A percentile compares a stretch with the other conserved stretches of the same genome.
phyloP scores from a whole-genome alignment of 2,113 vertebrate species.

The Potamarius usumacintae region DNA sequence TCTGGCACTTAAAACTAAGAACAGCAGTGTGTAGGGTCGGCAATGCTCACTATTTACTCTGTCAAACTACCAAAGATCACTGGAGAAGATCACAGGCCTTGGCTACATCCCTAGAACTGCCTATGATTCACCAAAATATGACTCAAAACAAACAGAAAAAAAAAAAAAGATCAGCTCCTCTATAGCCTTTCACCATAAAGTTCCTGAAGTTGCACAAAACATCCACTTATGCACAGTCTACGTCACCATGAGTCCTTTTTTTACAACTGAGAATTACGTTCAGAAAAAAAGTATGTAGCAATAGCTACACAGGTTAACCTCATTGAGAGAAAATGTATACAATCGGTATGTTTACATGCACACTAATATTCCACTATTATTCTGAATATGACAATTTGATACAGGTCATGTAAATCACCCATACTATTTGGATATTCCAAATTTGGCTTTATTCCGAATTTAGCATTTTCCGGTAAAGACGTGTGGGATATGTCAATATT shows the following conservation, averaged over 20 bases:
- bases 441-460: no score
- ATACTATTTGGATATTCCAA: no score
- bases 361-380: no score
- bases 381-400: no score
- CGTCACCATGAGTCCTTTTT: neutral
- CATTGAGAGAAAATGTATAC: neutral
- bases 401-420: no score
- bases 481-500: no score
- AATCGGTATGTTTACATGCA: neutral
- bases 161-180: neutral
- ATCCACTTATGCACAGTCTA: neutral
- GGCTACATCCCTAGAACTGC: neutral
- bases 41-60: conserved; percentile 19
- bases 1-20: conserved; percentile 63
- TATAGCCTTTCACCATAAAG: neutral
- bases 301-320: neutral
- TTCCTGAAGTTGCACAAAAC: neutral
- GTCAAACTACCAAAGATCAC: conserved; percentile 28
- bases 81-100: conserved; percentile 2
- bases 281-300: neutral
- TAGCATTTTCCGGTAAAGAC: no score
- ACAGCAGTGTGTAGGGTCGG: conserved; percentile 40
- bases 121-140: neutral
- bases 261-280: neutral
- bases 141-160: neutral